Base-by-base conservation (phyloP, 2,797 vertebrate species). In the Acanthurus lineatus region DNA sequence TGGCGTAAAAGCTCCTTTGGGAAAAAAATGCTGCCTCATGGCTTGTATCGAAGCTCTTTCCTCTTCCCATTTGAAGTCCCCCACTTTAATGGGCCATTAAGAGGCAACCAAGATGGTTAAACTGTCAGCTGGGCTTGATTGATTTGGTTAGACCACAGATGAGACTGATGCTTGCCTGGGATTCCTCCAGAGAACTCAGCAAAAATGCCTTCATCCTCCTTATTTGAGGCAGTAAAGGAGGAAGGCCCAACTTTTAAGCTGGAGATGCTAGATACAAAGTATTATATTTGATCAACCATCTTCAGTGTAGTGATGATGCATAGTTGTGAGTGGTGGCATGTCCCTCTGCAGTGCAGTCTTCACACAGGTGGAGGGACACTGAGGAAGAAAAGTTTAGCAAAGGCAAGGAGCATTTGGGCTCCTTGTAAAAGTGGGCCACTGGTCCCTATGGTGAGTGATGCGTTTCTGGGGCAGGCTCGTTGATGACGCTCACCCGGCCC, bases 381-480 rank as follows among this genome's bases (percentile, higher is more conserved):
- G 52, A 82, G 35, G 84, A 74, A 88, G 66, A 94, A 86, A 94
- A 92, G 90, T 94, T 93, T 84, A 85, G 86, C 82, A 85, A 89
- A 92, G 87, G 86, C 82, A 64, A 89, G 69, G 62, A 85, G 79
- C 54, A 19, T 92, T 93, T 93, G 91, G 92, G 84, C 89, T 93
- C 86, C 88, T 93, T 88, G 79, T 86, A 20, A 56, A 96, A 95
- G 82, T 95, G 95, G 95, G 95, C 94, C 95, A 93, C 66, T 6
- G 65, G 93, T 96, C 95, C 95, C 95, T 93, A 89, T 63, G 92
- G 95, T 95, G 93, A 90, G 83, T 35, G 47, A 70, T 74, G 78
- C 90, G 93, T 96, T 96, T 96, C 94, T 96, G 94, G 95, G 95
- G 87, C 95, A 94, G 92, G 92, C 88, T 79, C 22, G 58, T 86